phyloP scores from a whole-genome alignment of 2,888 invertebrate species.

The Chrysotoxum bicinctum region DNA sequence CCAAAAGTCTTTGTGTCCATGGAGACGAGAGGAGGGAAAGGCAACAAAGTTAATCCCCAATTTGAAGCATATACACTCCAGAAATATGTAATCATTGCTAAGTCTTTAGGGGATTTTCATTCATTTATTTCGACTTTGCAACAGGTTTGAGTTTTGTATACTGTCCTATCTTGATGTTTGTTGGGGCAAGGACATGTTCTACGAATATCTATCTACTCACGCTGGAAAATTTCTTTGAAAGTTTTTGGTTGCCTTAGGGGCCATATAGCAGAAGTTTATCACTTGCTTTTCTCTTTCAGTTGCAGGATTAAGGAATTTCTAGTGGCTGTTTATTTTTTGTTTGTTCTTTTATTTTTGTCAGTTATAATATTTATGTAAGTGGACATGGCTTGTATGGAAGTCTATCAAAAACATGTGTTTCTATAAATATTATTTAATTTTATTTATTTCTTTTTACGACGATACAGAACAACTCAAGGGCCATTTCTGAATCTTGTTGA shows the following conservation, averaged over 20 bases:
- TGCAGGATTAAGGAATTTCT: conserved; percentile 33
- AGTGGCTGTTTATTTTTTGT: not conserved
- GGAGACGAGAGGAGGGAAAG: not conserved
- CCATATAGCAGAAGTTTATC: conserved; percentile 24
- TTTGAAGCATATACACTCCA: conserved; percentile 64
- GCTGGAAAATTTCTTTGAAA: conserved; percentile 30
- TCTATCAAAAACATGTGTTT: conserved; percentile 16
- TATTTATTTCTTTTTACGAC: too few relatives aligned
- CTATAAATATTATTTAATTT: not conserved
- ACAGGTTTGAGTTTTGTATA: conserved; percentile 52
- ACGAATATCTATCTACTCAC: conserved; percentile 13
- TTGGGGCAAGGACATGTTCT: not conserved
- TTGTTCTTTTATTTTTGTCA: conserved; percentile 4
- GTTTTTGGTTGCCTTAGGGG: conserved; percentile 1
- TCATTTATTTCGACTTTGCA: conserved; percentile 65
- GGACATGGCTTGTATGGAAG: conserved; percentile 47
- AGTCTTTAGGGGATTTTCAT: conserved; percentile 70
- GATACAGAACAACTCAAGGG: too few relatives aligned
- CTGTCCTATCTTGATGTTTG: not conserved
- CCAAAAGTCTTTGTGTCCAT: not conserved
- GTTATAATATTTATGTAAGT: conserved; percentile 25
- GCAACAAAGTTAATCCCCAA: conserved; percentile 62
- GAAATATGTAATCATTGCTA: conserved; percentile 71
- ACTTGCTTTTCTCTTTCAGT: conserved; percentile 17
- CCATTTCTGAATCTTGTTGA: not conserved